Conservation (phyloP, 2,888 invertebrate species). For the Yponomeuta plumbellus region DNA sequence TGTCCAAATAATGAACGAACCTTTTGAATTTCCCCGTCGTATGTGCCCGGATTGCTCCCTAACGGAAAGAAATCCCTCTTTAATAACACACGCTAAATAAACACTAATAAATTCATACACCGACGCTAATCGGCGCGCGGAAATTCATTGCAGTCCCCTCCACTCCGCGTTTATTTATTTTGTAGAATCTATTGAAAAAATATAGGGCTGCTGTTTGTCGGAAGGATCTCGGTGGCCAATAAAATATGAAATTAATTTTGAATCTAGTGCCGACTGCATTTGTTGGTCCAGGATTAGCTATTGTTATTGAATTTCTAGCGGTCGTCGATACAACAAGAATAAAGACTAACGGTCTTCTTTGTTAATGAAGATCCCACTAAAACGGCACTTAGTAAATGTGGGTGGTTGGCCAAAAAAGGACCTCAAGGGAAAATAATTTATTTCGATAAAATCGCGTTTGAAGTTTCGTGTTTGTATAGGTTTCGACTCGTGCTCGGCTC, state of each 20-base stretch:
- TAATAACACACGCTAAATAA: constrained; percentile 45
- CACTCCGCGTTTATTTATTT: not conserved
- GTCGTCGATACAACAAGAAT: not conserved
- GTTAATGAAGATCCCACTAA: no score
- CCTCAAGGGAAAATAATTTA: no score
- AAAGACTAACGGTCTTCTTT: no score
- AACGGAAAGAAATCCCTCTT: constrained; percentile 30
- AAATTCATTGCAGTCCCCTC: constrained; percentile 17
- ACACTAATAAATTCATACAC: constrained; percentile 44
- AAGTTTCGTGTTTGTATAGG: no score
- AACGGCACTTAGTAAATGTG: no score
- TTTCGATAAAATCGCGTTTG: no score
- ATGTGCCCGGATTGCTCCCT: constrained; percentile 18
- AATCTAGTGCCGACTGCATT: not conserved
- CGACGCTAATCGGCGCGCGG: constrained; percentile 34
- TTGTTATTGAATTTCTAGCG: not conserved
- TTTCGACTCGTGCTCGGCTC: no score
- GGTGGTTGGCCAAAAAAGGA: no score
- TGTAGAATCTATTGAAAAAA: constrained; percentile 23
- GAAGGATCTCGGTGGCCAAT: not conserved
- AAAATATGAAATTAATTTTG: not conserved
- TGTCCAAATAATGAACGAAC: not conserved
- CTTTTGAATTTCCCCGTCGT: not conserved
- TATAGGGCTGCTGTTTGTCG: constrained; percentile 19
- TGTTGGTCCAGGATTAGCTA: not conserved